These are phyloP conservation scores for Chelonoidis abingdonii DNA, from an alignment of 2,113 vertebrate species.

Conservation along the genomic window DNA sequence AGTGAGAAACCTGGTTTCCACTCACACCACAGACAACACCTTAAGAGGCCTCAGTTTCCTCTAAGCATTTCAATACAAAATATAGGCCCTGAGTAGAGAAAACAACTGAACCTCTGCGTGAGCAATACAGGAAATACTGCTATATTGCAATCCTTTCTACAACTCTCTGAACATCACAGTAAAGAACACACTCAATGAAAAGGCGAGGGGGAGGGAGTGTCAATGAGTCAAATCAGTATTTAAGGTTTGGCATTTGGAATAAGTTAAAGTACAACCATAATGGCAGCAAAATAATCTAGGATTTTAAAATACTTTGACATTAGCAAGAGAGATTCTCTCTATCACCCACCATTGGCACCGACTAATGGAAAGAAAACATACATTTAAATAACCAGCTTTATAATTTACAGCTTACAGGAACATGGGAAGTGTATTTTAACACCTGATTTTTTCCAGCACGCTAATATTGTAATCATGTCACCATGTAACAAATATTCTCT, in stretches of 20 bases:
- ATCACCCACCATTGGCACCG: background rate
- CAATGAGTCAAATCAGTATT: background rate
- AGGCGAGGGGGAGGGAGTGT: background rate
- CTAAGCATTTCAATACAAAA: background rate
- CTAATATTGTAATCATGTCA: background rate
- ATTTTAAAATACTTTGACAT: background rate
- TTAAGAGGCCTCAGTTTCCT: background rate
- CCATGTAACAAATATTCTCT: background rate
- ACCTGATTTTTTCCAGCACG: background rate
- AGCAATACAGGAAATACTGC: background rate
- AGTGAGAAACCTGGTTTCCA: background rate
- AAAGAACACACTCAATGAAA: background rate
- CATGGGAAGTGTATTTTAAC: background rate
- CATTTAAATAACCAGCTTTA: constrained; percentile 62
- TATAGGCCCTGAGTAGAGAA: background rate
- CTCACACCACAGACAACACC: background rate
- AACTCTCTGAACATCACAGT: background rate
- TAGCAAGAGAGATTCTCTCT: background rate
- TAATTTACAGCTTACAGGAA: constrained; percentile 45
- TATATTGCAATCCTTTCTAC: background rate
- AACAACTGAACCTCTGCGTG: background rate
- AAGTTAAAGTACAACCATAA: background rate
- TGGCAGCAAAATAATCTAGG: background rate
- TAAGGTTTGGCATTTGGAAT: background rate
- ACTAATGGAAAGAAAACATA: constrained; percentile 35